Conservation (phyloP, 1,140 invertebrate species). For the Drosophila carrolli region DNA sequence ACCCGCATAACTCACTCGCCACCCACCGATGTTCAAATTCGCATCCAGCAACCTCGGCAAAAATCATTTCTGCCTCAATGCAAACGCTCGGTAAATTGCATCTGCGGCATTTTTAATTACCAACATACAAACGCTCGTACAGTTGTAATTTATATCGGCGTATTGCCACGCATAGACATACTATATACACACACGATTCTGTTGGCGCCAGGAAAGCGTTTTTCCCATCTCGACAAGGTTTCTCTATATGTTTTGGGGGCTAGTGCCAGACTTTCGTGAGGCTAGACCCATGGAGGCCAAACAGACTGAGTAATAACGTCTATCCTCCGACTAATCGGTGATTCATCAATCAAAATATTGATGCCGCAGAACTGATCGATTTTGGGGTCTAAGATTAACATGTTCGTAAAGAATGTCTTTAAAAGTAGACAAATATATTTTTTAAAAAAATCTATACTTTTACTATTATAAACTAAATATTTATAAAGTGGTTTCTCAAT, state of each 20-base stretch:
- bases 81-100: slow-evolving; percentile 75
- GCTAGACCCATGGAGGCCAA: background rate
- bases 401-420: no score
- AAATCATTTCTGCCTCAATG: slow-evolving; percentile 53
- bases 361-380: no score
- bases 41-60: slow-evolving; percentile 43
- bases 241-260: slow-evolving; percentile 18
- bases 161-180: slow-evolving; percentile 5
- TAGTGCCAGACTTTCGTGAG: slow-evolving; percentile 5
- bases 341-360: background rate
- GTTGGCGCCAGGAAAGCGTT: slow-evolving; percentile 36
- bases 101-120: slow-evolving; percentile 55
- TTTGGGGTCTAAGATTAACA: no score
- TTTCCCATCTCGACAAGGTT: slow-evolving; percentile 33
- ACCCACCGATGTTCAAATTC: slow-evolving; percentile 12
- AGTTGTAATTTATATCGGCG: slow-evolving; percentile 21
- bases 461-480: no score
- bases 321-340: background rate
- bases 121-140: slow-evolving; percentile 26
- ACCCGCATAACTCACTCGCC: slow-evolving; percentile 31
- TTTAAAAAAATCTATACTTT: no score
- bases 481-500: no score
- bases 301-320: background rate
- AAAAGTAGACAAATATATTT: no score
- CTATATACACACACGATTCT: slow-evolving; percentile 3